Percentiles rank a stretch among this genome's conserved stretches.
Conservation (phyloP, 2,113 vertebrate species). For the Burhinus bistriatus region DNA sequence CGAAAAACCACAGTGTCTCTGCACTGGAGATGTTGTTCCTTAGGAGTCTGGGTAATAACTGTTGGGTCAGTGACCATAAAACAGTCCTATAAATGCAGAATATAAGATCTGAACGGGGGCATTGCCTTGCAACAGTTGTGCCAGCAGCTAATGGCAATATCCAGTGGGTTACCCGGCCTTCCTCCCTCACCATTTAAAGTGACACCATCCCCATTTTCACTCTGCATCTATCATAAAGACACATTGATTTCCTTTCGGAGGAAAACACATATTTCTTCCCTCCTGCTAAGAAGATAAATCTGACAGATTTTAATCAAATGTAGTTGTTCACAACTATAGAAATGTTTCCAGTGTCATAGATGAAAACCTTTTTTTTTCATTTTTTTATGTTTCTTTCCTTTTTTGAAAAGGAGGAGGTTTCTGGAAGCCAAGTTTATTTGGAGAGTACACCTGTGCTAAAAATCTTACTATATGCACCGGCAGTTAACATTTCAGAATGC, state of each 20-base stretch:
- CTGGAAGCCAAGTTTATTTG: conserved; percentile 38
- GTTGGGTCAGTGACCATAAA: conserved; percentile 52
- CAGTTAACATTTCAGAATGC: conserved; percentile 28
- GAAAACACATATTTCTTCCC: conserved; percentile 77
- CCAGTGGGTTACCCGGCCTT: background rate
- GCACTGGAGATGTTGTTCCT: background rate
- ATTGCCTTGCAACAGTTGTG: conserved; percentile 30
- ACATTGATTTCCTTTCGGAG: conserved; percentile 80
- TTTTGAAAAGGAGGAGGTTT: background rate
- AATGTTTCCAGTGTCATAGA: conserved; percentile 33
- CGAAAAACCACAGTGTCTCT: background rate
- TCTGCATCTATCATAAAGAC: conserved; percentile 77
- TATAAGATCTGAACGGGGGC: conserved; percentile 41
- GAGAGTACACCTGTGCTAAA: conserved; percentile 38
- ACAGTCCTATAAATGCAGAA: conserved; percentile 64
- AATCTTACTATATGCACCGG: conserved; percentile 32
- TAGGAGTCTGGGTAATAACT: conserved; percentile 5
- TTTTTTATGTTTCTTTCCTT: background rate
- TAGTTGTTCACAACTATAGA: conserved; percentile 73
- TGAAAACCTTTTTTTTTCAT: background rate
- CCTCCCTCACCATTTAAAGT: conserved; percentile 60
- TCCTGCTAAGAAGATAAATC: conserved; percentile 75
- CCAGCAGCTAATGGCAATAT: conserved; percentile 40
- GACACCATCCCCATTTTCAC: conserved; percentile 54
- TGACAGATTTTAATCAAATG: conserved; percentile 82